These are phyloP conservation scores for Drosophila aff. DNA, from an alignment of 1,140 invertebrate species.

Conservation along the genomic window DNA sequence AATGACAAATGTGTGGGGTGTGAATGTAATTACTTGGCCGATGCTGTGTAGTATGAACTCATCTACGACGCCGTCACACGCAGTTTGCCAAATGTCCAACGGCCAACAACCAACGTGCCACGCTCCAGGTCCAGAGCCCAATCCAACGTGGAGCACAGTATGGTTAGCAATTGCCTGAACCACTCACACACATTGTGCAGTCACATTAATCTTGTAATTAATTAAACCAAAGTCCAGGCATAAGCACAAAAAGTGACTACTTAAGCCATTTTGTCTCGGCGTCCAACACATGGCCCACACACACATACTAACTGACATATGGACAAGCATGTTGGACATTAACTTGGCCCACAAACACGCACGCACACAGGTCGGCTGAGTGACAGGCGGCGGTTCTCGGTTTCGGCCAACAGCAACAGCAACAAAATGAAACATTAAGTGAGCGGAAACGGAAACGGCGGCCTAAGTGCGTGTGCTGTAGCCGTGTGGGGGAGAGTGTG, in stretches of 20 bases:
- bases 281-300: conserved; percentile 72
- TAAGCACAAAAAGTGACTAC: conserved; percentile 83
- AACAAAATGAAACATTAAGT: conserved; percentile 80
- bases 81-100: conserved; percentile 50
- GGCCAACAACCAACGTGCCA: conserved; percentile 2
- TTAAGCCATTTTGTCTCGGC: conserved; percentile 80
- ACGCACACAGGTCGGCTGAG: conserved; percentile 53
- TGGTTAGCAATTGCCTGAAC: conserved; percentile 46
- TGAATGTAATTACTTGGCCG: conserved; percentile 64
- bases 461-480: conserved; percentile 45
- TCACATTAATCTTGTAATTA: conserved; percentile 82
- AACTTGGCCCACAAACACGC: conserved; percentile 59
- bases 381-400: conserved; percentile 56
- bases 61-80: conserved; percentile 47
- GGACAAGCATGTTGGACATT: conserved; percentile 75
- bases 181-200: conserved; percentile 46
- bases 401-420: conserved; percentile 31
- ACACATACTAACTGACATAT: conserved; percentile 68
- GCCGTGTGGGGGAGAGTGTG: not conserved
- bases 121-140: not conserved
- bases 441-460: conserved; percentile 76
- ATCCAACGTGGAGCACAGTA: conserved; percentile 4
- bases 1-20: conserved; percentile 64
- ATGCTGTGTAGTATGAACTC: conserved; percentile 50
- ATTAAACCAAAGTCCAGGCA: conserved; percentile 82